Percentiles rank a stretch among this genome's conserved stretches.
Conservation (phyloP, 2,797 vertebrate genomes). For the Periparus ater region DNA sequence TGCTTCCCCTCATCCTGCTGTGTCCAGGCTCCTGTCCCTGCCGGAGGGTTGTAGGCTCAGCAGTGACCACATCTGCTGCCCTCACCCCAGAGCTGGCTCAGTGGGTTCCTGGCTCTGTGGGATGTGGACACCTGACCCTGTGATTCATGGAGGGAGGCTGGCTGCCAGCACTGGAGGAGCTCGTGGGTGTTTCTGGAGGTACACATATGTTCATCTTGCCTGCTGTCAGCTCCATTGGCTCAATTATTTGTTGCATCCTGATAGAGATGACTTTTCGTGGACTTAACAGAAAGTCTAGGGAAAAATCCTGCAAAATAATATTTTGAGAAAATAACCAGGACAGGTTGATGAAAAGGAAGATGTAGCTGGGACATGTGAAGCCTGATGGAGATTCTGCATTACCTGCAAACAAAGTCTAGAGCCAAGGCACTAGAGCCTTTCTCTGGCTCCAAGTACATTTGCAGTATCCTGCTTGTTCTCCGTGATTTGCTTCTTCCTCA, state of each 20-base stretch:
- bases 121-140: neutral
- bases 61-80: neutral
- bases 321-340: neutral
- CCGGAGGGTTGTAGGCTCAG: fast-evolving
- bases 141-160: neutral
- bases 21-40: neutral
- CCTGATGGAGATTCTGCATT: neutral
- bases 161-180: neutral
- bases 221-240: neutral
- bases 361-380: neutral
- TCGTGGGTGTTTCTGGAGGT: neutral
- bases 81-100: neutral
- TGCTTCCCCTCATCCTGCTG: fast-evolving
- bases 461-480: neutral
- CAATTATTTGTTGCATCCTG: neutral
- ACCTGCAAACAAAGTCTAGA: neutral
- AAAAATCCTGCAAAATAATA: neutral
- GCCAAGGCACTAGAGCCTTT: neutral
- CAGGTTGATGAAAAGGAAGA: neutral
- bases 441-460: neutral
- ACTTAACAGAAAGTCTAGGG: neutral
- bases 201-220: neutral
- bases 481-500: neutral
- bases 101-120: neutral
- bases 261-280: neutral